Evolutionary conservation across 2,797 vertebrate species (phyloP), one percentile per base, ranked within the genome.

Genomic region (Spea hammondii): DNA sequence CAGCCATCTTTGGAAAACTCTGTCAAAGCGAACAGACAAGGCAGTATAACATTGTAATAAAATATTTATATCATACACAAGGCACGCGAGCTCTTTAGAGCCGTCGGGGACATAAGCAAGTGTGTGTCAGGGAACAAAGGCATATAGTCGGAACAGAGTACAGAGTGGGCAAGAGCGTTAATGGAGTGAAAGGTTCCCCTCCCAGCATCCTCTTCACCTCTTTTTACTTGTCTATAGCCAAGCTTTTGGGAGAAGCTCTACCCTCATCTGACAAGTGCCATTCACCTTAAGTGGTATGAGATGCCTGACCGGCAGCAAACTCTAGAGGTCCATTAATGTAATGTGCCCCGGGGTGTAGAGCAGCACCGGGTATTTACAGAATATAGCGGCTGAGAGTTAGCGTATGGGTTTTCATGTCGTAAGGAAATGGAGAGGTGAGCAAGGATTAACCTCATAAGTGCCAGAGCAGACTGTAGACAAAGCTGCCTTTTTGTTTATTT

Each of bases 1-100:
- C 67, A 50, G 65, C 65, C 55, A 48, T 50, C 10, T 11, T 65
- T 80, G 73, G 69, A 73, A 76, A 68, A 68, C 70, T 76, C 65
- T 72, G 76, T 76, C 73, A 80, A 76, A 80, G 73, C 73, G 60
- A 44, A 64, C 59, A 80, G 68, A 80, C 67, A 76, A 70, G 59
- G 65, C 79, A 17, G 68, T 60, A 76, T 65, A 76, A 80, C 75
- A 76, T 53, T 76, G 74, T 67, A 66, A 80, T 76, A 66, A 76
- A 80, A 80, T 80, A 80, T 80, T 80, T 76, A 76, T 76, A 76
- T 70, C 8, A 65, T 71, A 80, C 74, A 80, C 74, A 66, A 65
- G 70, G 72, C 72, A 50, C 32, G 70, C 60, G 5, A 75, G 72
- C 50, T 65, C 45, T 10, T 32, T 62, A 44, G 13, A 57, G 59